These are phyloP conservation scores for Thalassoma bifasciatum DNA, from an alignment of 2,113 vertebrate genomes.

Conservation along the genomic window DNA sequence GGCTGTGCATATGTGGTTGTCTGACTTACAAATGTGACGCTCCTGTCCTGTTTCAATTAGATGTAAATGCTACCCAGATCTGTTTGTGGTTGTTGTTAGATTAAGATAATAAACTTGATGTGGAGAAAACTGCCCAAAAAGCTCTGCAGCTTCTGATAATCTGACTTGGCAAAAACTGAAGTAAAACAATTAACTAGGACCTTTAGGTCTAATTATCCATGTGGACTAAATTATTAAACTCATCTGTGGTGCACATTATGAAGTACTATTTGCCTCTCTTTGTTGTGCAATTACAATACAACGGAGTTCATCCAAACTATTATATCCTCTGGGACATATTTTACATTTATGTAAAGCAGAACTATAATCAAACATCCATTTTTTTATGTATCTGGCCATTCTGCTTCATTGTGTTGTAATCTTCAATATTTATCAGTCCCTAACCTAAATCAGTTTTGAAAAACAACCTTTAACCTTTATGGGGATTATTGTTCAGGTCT, in stretches of 20 bases:
- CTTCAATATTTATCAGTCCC: too few relatives aligned
- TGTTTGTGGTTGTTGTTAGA: neutral
- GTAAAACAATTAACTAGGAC: neutral
- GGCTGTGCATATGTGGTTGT: conserved; percentile 6
- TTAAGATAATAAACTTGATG: neutral
- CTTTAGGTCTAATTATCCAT: conserved; percentile 2
- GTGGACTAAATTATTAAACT: neutral
- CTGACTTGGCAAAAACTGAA: neutral
- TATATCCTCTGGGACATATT: neutral
- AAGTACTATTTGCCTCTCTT: too few relatives aligned
- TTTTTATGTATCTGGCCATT: too few relatives aligned
- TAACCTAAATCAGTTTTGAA: too few relatives aligned
- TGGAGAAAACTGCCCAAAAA: neutral
- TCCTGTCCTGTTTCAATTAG: conserved; percentile 9
- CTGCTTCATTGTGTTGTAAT: too few relatives aligned
- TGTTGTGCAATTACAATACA: neutral
- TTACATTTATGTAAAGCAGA: too few relatives aligned
- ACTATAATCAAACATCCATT: too few relatives aligned
- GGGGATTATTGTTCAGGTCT: conserved; percentile 2
- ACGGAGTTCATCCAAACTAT: neutral
- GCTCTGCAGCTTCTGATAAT: neutral
- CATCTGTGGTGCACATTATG: neutral
- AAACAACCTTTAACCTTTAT: neutral
- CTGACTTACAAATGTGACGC: neutral
- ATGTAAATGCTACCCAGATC: neutral